These are phyloP conservation scores for Aradophagus sp. DNA, from an alignment of 1,140 invertebrate species.

Conservation along the genomic window DNA sequence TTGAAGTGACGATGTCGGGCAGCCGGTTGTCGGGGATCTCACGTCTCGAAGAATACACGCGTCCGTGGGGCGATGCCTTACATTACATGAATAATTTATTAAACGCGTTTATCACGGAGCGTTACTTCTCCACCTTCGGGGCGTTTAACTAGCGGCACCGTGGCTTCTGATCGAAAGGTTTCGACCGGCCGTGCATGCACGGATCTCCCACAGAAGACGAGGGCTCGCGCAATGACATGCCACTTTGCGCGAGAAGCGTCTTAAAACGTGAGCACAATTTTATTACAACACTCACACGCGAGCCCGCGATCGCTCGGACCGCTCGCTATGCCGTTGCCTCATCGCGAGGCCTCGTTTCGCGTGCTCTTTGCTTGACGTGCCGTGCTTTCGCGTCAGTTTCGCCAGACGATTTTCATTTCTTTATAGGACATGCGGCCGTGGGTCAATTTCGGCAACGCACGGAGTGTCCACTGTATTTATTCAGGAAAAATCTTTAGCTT, in stretches of 20 bases:
- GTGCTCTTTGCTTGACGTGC: no score
- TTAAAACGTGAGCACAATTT: constrained; percentile 56
- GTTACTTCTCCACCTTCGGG: constrained; percentile 50
- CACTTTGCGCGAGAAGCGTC: constrained; percentile 48
- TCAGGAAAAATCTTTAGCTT: no score
- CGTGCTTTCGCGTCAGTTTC: no score
- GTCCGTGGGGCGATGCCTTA: constrained; percentile 54
- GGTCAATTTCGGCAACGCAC: constrained; percentile 6
- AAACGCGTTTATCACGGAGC: constrained; percentile 61
- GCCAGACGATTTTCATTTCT: no score
- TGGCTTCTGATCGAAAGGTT: constrained; percentile 54
- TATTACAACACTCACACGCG: constrained; percentile 21
- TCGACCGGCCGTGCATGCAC: constrained; percentile 17
- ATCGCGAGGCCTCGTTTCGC: no score
- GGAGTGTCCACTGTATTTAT: no score
- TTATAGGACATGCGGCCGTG: not conserved
- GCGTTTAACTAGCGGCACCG: constrained; percentile 49
- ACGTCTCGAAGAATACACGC: constrained; percentile 53
- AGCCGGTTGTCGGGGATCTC: constrained; percentile 41
- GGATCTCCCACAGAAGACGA: constrained; percentile 34
- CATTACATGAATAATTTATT: constrained; percentile 66
- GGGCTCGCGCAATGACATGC: constrained; percentile 29
- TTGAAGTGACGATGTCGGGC: constrained; percentile 42
- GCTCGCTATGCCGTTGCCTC: no score
- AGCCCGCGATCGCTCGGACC: constrained; percentile 20